These are phyloP conservation scores for Limnephilus auricula DNA, from an alignment of 2,888 invertebrate genomes.

Conservation along the genomic window DNA sequence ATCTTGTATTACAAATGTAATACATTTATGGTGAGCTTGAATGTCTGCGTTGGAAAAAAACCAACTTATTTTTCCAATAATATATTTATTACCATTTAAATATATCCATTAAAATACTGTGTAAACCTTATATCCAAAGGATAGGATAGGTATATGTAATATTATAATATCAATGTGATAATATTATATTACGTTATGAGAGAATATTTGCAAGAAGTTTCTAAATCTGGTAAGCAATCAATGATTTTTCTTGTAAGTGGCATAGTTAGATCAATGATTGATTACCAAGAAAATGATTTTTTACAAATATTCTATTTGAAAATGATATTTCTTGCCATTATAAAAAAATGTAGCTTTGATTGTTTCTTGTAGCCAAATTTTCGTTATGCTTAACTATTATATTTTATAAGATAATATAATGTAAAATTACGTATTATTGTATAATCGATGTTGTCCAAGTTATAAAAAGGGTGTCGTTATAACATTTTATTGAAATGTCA, in stretches of 20 bases:
- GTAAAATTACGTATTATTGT: background rate
- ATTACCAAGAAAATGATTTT: background rate
- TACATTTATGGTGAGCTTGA: conserved; percentile 38
- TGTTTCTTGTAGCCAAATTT: conserved; percentile 17
- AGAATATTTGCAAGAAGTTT: background rate
- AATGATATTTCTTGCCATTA: background rate
- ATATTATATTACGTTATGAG: conserved; percentile 20
- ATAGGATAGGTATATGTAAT: background rate
- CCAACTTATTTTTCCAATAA: conserved; percentile 33
- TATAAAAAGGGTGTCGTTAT: conserved; percentile 37
- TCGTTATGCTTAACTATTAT: background rate
- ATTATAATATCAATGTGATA: conserved; percentile 38
- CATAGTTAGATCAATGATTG: background rate
- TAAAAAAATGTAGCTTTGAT: background rate
- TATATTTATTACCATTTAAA: conserved; percentile 8
- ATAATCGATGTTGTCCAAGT: conserved; percentile 39
- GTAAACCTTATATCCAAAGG: conserved; percentile 8
- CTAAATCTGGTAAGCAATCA: background rate
- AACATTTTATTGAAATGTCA: background rate
- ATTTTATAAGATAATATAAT: conserved; percentile 12
- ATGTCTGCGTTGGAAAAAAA: conserved; percentile 4
- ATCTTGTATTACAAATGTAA: conserved; percentile 11
- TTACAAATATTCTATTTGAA: background rate
- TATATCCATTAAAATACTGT: conserved; percentile 14
- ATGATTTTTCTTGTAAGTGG: background rate